Base-by-base conservation (phyloP, 2,797 vertebrate genomes). In the Eulemur rubriventer region DNA sequence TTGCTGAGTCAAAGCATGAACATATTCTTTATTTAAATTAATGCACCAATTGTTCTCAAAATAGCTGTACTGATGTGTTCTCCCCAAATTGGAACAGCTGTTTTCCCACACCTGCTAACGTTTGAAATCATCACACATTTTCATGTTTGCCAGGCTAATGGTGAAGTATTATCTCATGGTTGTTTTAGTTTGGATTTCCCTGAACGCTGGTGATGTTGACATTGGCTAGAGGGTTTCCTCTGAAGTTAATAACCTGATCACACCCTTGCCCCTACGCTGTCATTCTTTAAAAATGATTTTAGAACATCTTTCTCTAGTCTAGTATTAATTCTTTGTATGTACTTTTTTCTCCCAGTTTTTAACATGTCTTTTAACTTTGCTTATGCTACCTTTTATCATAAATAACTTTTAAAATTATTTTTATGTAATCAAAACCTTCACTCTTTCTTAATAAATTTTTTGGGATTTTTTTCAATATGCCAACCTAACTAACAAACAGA, bases 121-220 rank as follows among this genome's bases (percentile, higher is more conserved):
- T 76, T 22, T 88, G 63, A 75, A 70, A 91, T 57, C 65, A 70
- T 87, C 5, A 30, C 14, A n/a, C 43, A 76, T 63, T 57, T 81
- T 84, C 70, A 43, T 61, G 48, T 76, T 93, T 96, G 65, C 86
- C 83, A 76, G 67, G 7, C 38, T 70, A 43, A 43, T 8, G 35
- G 50, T 35, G 50, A 88, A 52, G 75, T 24, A 17, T 90, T 70
- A 79, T 65, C 48, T 93, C 73, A 61, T 13, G 63, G 17, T 59
- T 72, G 69, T 73, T 91, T 89, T 69, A 48, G 28, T 43, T 85
- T 94, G 70, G 30, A 90, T 83, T 96, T 96, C 63, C 93, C 80
- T 83, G 84, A 89, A 89, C 30, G 43, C 16, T 28, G 14, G 33
- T 38, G 24, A 52, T 94, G 70, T 95, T 96, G 83, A 82, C n/a